Conservation (phyloP, 2,113 vertebrate genomes). For the Halichoeres trimaculatus region DNA sequence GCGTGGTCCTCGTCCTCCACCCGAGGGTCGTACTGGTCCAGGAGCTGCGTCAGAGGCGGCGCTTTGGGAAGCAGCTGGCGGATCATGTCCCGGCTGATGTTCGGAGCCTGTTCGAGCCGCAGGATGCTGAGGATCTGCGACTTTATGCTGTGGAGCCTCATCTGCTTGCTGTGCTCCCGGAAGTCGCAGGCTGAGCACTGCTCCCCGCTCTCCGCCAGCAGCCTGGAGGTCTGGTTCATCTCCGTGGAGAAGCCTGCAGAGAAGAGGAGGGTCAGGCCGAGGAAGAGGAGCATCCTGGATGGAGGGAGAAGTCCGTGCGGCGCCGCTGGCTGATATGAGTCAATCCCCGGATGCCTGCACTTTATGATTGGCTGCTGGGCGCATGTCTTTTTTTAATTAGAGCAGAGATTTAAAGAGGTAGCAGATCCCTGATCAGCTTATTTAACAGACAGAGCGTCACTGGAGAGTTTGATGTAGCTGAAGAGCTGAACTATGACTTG, state of each 20-base stretch:
- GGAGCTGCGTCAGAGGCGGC: slow-evolving; percentile 93
- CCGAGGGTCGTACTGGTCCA: slow-evolving; percentile 95
- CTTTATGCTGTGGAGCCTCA: slow-evolving; percentile 96
- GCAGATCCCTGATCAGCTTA: not conserved
- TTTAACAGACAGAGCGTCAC: not conserved
- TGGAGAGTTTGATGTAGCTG: not conserved
- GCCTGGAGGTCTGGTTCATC: slow-evolving; percentile 83
- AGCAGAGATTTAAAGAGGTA: slow-evolving; percentile 70
- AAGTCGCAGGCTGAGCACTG: slow-evolving; percentile 93
- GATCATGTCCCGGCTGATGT: slow-evolving; percentile 97
- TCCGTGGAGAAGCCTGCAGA: slow-evolving; percentile 81
- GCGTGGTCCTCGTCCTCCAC: slow-evolving; percentile 93
- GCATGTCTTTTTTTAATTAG: slow-evolving; percentile 61
- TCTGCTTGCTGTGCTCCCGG: slow-evolving; percentile 94
- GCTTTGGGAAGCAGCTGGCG: slow-evolving; percentile 95
- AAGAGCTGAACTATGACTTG: no score
- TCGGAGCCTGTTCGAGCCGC: slow-evolving; percentile 94
- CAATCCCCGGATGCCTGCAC: slow-evolving; percentile 83
- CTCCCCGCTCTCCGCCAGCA: slow-evolving; percentile 85
- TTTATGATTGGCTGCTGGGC: slow-evolving; percentile 91
- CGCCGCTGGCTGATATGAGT: slow-evolving; percentile 77
- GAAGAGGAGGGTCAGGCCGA: slow-evolving; percentile 86
- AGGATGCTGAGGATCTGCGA: slow-evolving; percentile 98
- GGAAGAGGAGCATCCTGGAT: slow-evolving; percentile 84
- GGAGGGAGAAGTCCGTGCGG: slow-evolving; percentile 22